Evolutionary conservation across 2,797 vertebrate species (phyloP).

Genomic region (Galagoides demidoff): DNA sequence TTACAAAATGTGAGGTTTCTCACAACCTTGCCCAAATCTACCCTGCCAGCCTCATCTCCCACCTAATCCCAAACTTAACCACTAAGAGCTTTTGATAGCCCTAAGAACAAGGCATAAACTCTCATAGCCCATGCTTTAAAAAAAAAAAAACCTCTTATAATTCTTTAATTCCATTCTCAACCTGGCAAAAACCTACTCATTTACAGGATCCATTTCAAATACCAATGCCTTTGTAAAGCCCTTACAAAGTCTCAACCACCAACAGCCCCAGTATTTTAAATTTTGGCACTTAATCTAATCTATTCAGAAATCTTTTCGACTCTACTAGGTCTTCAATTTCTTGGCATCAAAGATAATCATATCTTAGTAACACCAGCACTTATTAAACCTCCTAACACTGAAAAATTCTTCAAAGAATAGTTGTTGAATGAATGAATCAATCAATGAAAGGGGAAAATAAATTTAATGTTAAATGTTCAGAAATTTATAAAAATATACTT

Average conservation of each 20-base stretch:
- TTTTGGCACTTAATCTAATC: background rate
- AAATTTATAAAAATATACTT: slow-evolving; percentile 73
- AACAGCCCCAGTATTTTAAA: background rate
- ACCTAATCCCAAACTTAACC: background rate
- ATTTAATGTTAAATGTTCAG: slow-evolving; percentile 40
- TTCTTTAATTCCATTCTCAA: background rate
- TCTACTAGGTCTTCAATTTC: slow-evolving; percentile 30
- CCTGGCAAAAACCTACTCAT: slow-evolving; percentile 10
- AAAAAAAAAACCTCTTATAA: background rate
- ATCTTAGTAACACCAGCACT: slow-evolving; percentile 33
- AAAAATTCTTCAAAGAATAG: slow-evolving; percentile 45
- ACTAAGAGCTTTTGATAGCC: background rate
- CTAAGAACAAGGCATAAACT: background rate
- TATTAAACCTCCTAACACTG: background rate
- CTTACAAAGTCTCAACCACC: background rate
- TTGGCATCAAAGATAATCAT: background rate
- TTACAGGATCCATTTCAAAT: background rate
- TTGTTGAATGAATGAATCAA: background rate
- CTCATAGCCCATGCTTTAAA: background rate
- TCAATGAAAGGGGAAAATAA: slow-evolving; percentile 48
- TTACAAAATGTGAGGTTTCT: background rate
- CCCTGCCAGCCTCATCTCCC: background rate
- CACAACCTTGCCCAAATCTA: background rate
- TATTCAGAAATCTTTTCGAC: background rate
- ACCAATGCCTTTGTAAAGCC: background rate